Conservation (phyloP, 2,113 vertebrate genomes). For the Engystomops pustulosus region DNA sequence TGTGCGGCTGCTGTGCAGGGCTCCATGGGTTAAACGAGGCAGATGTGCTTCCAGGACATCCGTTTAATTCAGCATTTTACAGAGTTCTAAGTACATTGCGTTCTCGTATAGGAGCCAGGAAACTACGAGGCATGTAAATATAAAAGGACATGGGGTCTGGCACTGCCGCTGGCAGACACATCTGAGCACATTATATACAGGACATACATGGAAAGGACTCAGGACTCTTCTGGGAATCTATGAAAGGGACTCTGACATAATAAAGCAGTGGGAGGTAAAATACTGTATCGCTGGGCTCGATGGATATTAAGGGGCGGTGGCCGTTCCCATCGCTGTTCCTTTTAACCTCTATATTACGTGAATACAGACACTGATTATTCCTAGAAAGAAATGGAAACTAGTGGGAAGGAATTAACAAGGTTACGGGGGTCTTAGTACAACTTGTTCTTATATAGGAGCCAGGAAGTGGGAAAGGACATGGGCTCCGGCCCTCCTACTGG, state of each 20-base stretch:
- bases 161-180: neutral
- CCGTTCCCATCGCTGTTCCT: neutral
- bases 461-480: no score
- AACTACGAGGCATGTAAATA: neutral
- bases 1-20: neutral
- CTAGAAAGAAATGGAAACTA: neutral
- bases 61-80: constrained; percentile 18
- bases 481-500: no score
- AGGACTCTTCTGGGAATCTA: neutral
- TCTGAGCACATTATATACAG: neutral
- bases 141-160: neutral
- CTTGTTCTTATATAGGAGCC: no score
- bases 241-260: neutral
- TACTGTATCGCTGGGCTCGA: neutral
- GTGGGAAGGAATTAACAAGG: neutral
- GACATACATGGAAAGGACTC: neutral
- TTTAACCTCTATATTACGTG: neutral
- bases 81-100: neutral
- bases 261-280: neutral
- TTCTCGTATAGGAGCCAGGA: constrained; percentile 9
- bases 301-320: neutral
- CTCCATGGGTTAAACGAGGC: neutral
- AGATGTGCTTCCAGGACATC: constrained; percentile 23
- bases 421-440: no score
- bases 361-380: neutral